Conservation (phyloP, 2,888 invertebrate genomes). For the Hydroisotoma schaefferi region DNA sequence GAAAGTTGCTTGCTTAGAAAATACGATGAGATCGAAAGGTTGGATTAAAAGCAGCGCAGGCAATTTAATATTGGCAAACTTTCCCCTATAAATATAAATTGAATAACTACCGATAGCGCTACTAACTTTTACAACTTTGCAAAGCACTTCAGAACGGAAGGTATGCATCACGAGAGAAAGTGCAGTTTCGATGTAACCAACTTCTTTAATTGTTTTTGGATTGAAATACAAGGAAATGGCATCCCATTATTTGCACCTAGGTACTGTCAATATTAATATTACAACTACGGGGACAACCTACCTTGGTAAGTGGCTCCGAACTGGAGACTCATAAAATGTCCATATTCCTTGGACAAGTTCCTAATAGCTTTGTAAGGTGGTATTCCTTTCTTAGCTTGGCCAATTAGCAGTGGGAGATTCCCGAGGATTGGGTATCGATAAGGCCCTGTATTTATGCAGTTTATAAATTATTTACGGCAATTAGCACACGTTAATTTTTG, state of each 20-base stretch:
- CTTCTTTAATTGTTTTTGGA: neutral
- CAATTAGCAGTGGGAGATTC: constrained; percentile 30
- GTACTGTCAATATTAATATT: no score
- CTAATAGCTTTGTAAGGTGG: constrained; percentile 30
- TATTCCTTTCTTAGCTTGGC: constrained; percentile 22
- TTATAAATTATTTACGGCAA: neutral
- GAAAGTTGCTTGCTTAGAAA: no score
- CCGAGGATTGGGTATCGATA: constrained; percentile 26
- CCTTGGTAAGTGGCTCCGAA: constrained; percentile 40
- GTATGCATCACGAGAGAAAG: no score
- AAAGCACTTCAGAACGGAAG: no score
- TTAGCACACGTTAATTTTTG: neutral
- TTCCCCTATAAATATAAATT: no score
- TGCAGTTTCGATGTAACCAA: no score
- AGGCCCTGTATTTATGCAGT: constrained; percentile 11
- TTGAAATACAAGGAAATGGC: neutral
- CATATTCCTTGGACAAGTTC: constrained; percentile 33
- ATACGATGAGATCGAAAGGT: no score
- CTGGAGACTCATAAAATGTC: constrained; percentile 35
- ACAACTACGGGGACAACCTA: constrained; percentile 5
- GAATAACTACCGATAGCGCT: no score
- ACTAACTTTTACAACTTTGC: no score
- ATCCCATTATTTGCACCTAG: no score
- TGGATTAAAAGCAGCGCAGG: no score
- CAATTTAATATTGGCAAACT: no score